Conservation (phyloP, 2,113 vertebrate species). For the Myiagra hebetior region DNA sequence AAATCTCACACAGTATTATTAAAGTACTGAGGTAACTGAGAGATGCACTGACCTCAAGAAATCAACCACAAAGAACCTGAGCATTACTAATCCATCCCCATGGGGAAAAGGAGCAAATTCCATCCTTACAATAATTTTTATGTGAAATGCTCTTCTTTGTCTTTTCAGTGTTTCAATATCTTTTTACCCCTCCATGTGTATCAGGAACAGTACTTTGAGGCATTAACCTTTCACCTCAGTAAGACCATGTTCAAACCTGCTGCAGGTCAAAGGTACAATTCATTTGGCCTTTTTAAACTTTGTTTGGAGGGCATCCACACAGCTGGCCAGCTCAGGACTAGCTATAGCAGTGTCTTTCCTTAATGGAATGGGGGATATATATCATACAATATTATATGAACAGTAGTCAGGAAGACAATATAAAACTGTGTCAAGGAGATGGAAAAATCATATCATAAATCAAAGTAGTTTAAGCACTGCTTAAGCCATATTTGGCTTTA, state of each 20-base stretch:
- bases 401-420: not conserved
- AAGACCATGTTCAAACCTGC: not conserved
- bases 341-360: not conserved
- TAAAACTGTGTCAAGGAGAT: not conserved
- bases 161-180: not conserved
- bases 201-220: not conserved
- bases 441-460: not conserved
- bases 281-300: not conserved
- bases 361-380: not conserved
- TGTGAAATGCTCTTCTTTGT: not conserved
- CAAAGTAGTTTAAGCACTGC: not conserved
- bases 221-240: not conserved
- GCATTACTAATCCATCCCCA: not conserved
- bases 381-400: not conserved
- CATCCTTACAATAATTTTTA: not conserved
- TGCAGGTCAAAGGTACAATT: not conserved
- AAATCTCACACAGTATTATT: not conserved
- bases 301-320: not conserved
- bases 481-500: not conserved
- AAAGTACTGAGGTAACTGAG: not conserved
- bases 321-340: not conserved
- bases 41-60: not conserved
- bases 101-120: not conserved
- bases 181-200: not conserved
- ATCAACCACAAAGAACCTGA: not conserved